Evolutionary conservation across 2,797 vertebrate genomes (phyloP), one percentile per base, ranked within the genome.

Genomic region (Rhadinocentrus ornatus): DNA sequence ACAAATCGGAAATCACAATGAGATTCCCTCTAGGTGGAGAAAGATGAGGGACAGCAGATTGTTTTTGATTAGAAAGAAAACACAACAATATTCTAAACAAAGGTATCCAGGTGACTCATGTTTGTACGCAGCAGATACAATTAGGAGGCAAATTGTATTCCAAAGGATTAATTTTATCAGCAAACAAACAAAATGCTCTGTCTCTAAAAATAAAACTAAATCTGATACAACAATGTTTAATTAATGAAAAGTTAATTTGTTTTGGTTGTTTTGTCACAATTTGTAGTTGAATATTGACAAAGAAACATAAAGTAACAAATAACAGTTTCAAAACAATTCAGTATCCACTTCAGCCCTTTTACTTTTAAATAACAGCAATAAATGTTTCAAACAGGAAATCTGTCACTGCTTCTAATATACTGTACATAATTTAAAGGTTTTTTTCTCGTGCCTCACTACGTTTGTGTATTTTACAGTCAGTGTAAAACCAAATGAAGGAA

Each of bases 1-100:
- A 83, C 75, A 81, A 84, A 85, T 84, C 69, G 74, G 66, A 74
- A 69, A 66, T 83, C 77, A 72, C 59, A 62, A 65, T 66, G 32
- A 8, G 0, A 52, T 69, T 54, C 57, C 48, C 70, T 55, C 41
- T 44, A 5, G 37, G 37, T 16, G 8, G 22, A 65, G 64, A 29
- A 20, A 35, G n/a, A 50, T 18, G 12, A 29, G 26, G 50, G 56
- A 29, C 48, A 24, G 65, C 24, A 48, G 75, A 74, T 77, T 79
- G 75, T 37, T 50, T 63, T 65, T 65, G 63, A 71, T 75, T 63
- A 59, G 59, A 71, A 71, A 77, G 73, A 77, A 75, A 69, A 61
- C 39, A 83, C 44, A 84, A 61, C 60, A 57, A 54, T 81, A 80
- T 75, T 61, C 64, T 13, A n/a, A 64, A 63, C 59, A 68, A 55